Conservation (phyloP, 1,140 invertebrate genomes). For the Limonius californicus region DNA sequence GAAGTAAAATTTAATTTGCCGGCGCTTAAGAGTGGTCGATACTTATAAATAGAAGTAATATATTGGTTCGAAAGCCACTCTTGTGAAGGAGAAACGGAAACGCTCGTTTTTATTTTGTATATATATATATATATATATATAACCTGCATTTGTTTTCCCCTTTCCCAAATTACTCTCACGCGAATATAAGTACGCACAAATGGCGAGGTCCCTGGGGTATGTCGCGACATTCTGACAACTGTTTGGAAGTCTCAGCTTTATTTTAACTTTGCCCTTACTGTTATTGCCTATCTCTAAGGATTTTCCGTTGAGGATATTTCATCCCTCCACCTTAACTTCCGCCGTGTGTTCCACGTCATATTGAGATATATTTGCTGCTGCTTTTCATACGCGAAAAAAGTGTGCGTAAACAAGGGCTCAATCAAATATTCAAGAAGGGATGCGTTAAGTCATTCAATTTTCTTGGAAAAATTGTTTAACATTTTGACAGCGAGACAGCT, state of each 20-base stretch:
- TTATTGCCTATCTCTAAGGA: constrained; percentile 12
- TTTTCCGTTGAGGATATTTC: constrained; percentile 4
- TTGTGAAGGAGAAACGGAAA: background rate
- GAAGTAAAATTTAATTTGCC: too few species aligned
- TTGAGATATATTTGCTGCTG: background rate
- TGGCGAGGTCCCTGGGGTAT: constrained; percentile 1
- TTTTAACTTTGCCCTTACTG: constrained; percentile 14
- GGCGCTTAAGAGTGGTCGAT: too few species aligned
- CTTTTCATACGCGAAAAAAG: too few species aligned
- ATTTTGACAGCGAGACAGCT: too few species aligned
- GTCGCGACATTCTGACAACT: constrained; percentile 13
- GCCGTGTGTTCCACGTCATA: background rate
- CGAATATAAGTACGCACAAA: constrained; percentile 12
- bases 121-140: constrained; percentile 6
- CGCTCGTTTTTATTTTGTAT: background rate
- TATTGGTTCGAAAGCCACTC: too few species aligned
- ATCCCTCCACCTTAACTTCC: background rate
- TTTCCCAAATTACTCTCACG: background rate
- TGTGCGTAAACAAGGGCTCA: too few species aligned
- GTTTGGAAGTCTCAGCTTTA: constrained; percentile 11
- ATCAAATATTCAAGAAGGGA: too few species aligned
- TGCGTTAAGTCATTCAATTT: too few species aligned
- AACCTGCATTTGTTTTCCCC: constrained; percentile 3
- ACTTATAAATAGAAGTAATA: too few species aligned
- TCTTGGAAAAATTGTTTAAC: too few species aligned